phyloP scores from a whole-genome alignment of 2,113 vertebrate genomes.

The Macrotus californicus region DNA sequence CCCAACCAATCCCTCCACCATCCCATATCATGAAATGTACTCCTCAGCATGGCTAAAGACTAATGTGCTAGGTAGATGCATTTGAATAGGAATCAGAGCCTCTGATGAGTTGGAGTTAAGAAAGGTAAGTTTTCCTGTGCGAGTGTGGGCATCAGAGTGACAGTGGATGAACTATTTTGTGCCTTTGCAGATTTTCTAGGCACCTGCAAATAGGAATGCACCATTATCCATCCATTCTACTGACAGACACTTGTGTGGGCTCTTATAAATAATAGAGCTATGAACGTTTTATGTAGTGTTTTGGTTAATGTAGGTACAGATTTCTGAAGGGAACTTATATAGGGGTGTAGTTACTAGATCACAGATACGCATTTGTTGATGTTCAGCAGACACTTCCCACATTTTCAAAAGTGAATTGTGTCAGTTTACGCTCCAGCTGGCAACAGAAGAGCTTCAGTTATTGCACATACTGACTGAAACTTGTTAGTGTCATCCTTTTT shows the following conservation, averaged over 20 bases:
- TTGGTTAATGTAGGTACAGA: background rate
- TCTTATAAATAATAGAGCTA: background rate
- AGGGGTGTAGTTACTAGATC: background rate
- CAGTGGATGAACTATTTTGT: background rate
- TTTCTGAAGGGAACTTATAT: background rate
- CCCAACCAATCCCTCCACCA: background rate
- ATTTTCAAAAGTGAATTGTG: background rate
- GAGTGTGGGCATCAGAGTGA: background rate
- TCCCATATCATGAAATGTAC: background rate
- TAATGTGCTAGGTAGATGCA: background rate
- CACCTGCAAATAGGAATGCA: background rate
- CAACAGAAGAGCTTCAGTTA: background rate
- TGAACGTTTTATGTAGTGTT: background rate
- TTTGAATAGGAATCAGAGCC: background rate
- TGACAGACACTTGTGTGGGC: background rate
- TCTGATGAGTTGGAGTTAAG: background rate
- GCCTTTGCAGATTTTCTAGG: background rate
- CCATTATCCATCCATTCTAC: background rate
- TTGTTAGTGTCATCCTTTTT: background rate
- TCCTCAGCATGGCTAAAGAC: background rate
- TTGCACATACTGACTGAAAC: background rate
- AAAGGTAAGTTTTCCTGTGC: background rate
- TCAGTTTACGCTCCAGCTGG: background rate
- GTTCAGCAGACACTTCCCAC: background rate
- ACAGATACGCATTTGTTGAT: background rate